Evolutionary conservation across 2,797 vertebrate species (phyloP).

Genomic region (Odontamblyopus rebecca): DNA sequence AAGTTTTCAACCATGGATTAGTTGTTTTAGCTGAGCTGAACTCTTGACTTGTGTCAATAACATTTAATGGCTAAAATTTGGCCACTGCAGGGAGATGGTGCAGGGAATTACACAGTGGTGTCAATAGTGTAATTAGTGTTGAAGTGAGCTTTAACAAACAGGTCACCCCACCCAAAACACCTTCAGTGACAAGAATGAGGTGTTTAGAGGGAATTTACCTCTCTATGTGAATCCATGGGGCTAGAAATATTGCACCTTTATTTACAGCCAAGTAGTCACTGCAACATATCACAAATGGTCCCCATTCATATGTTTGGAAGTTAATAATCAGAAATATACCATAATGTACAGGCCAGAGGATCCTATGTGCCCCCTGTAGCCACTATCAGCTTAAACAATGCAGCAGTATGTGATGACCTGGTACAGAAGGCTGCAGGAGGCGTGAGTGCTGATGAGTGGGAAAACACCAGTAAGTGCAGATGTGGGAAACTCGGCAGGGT

Average conservation of each 20-base stretch:
- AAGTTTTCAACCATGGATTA: constrained; percentile 33
- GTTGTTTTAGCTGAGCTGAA: constrained; percentile 39
- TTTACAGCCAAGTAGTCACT: constrained; percentile 92
- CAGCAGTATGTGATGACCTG: constrained; percentile 33
- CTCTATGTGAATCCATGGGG: constrained; percentile 79
- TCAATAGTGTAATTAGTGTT: constrained; percentile 77
- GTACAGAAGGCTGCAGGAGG: constrained; percentile 39
- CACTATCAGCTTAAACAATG: constrained; percentile 15
- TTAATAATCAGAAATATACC: background rate
- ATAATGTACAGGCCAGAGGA: background rate
- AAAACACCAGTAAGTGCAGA: constrained; percentile 79
- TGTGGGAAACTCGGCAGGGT: constrained; percentile 83
- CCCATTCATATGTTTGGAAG: constrained; percentile 45
- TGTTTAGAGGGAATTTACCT: constrained; percentile 70
- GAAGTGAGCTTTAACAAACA: constrained; percentile 74
- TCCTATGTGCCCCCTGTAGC: background rate
- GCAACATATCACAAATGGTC: constrained; percentile 83
- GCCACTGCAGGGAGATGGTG: constrained; percentile 14
- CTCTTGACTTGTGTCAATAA: constrained; percentile 41
- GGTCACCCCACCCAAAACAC: constrained; percentile 54
- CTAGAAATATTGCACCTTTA: constrained; percentile 89
- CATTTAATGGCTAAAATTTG: constrained; percentile 67
- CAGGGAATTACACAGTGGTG: constrained; percentile 55
- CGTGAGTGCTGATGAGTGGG: constrained; percentile 65
- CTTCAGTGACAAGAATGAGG: constrained; percentile 68